Conservation (phyloP, 2,888 invertebrate genomes). For the Cephus nigrinus region DNA sequence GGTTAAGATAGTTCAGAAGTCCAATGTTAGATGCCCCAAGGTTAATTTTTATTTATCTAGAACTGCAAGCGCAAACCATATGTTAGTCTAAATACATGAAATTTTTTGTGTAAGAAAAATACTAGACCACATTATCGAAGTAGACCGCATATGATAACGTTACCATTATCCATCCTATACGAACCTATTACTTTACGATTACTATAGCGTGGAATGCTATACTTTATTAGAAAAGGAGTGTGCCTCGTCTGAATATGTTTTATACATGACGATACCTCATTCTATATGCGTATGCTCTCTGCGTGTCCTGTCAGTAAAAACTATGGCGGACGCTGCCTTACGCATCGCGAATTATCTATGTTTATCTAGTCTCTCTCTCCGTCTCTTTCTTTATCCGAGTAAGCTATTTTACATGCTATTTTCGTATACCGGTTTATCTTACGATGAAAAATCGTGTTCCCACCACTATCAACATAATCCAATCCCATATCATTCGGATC, state of each 20-base stretch:
- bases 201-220: background rate
- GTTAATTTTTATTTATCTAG: no score
- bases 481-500: background rate
- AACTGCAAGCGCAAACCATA: no score
- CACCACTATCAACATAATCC: background rate
- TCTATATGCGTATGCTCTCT: background rate
- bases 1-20: no score
- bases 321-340: background rate
- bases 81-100: no score
- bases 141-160: no score
- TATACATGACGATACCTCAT: background rate
- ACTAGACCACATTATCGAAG: no score
- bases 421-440: background rate
- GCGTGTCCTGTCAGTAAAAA: background rate
- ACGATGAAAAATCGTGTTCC: slow-evolving; percentile 1
- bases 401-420: background rate
- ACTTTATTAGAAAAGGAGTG: background rate
- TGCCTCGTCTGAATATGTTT: background rate
- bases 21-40: no score
- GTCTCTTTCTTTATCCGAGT: background rate
- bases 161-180: background rate
- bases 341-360: background rate
- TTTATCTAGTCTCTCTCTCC: background rate
- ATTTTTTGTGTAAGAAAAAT: no score
- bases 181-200: background rate